Evolutionary conservation across 1,140 invertebrate species (phyloP), one percentile per base, ranked within the genome.

Genomic region (Brachionus koreanus): DNA sequence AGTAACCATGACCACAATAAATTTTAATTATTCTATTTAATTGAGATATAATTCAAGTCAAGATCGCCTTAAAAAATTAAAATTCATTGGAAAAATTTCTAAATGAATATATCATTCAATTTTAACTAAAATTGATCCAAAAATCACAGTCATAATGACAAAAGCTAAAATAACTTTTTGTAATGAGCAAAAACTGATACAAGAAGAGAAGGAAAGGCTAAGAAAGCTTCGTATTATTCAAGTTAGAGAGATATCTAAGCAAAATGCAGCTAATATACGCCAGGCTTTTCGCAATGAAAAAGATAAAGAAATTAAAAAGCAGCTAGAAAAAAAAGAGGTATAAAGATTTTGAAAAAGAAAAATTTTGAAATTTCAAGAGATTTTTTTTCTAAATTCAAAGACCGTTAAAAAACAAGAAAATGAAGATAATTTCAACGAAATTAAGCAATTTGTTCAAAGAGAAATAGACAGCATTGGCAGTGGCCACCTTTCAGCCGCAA

Each of bases 281-380:
- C 83, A 87, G 25, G 85, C 86, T 43, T 87, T 88, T 5, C 85
- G 85, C 75, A 63, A 85, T n/a, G 87, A 87, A 69, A 87, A 86
- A 83, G 83, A 85, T 46, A 83, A 84, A 67, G 85, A 87, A 63
- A 43, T 87, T 6, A 77, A 85, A 46, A 86, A 85, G 52, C 75
- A 87, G 7, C 85, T 86, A 7, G 61, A 84, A 29, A 84, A 86
- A 83, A 39, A 87, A 23, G 83, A 86, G 84, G 86, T 86, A 83
- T 0, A 49, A 4, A 39, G 33, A n/a, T 37, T 65, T 16, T 63
- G 4, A n/a, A 49, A 25, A 57, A 57, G 0, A 33, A n/a, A 33
- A n/a, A 13, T n/a, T 65, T 29, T 33, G 10, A 19, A 19, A n/a
- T 16, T 65, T n/a, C 12, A 33, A 33, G 13, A 10, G 19, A 65